phyloP scores from a whole-genome alignment of 1,140 invertebrate genomes.

The Venustaconcha ellipsiformis region DNA sequence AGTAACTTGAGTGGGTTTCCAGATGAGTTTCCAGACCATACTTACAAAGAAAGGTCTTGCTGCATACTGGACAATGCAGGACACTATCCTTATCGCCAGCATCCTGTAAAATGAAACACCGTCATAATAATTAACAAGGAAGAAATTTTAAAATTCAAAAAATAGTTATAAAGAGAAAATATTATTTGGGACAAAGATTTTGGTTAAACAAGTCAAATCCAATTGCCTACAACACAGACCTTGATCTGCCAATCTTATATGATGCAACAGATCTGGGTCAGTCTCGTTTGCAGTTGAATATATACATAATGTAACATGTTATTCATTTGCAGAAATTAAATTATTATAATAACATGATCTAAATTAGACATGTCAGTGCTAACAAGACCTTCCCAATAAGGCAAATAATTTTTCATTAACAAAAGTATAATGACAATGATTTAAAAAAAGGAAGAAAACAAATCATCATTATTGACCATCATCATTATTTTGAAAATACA shows the following conservation, averaged over 20 bases:
- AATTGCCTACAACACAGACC: no score
- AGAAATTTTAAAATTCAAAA: neutral
- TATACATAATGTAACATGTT: no score
- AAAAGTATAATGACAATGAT: no score
- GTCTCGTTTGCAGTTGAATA: neutral
- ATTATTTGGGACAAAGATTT: constrained; percentile 2
- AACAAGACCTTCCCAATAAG: no score
- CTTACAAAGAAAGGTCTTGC: constrained; percentile 74
- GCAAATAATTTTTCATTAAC: no score
- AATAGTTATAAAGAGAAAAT: neutral
- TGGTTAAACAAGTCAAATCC: neutral
- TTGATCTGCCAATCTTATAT: neutral
- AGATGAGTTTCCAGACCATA: constrained; percentile 77
- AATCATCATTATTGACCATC: no score
- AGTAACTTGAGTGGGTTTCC: constrained; percentile 78
- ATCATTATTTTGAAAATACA: no score
- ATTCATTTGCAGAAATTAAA: no score
- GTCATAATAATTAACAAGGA: neutral
- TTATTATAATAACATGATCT: no score
- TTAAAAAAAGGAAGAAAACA: no score
- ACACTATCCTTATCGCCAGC: constrained; percentile 52
- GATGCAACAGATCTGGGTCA: neutral
- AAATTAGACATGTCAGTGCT: no score
- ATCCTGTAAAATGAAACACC: constrained; percentile 2
- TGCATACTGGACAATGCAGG: constrained; percentile 69